Base-by-base conservation (phyloP, 2,113 vertebrate genomes). In the Phocoena phocoena region DNA sequence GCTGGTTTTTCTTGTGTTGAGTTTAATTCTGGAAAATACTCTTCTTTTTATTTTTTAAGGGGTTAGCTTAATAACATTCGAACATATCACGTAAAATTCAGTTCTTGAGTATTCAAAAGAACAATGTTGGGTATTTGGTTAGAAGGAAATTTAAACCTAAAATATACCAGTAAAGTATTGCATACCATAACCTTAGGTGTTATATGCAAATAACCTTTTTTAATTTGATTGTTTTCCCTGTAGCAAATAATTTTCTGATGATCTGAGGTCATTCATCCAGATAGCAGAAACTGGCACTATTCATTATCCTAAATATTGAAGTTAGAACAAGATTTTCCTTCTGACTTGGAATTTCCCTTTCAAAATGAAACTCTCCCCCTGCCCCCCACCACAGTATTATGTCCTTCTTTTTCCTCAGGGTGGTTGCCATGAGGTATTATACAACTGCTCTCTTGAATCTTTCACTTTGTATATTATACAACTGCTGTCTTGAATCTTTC, bases 221-320 rank as follows among this genome's bases (percentile, higher is more conserved):
- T 67, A 86, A 90, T 86, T 96, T 97, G 9, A 47, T 65, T 65
- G 58, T 41, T 81, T 71, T n/a, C 23, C 38, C 44, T 93, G 62
- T 76, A 90, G 84, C 85, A 94, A 95, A 62, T 94, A 93, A 97
- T 97, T 98, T 98, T 95, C 44, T 15, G 20, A 71, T 92, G 67
- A 97, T 65, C 18, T 53, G 77, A 93, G 94, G 65, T 89, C 87
- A 44, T 91, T 98, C 92, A 96, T 92, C 53, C 55, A 89, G 23
- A 88, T 80, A 73, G 65, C 50, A 94, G 91, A 94, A 97, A 94
- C 1, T 68, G 36, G n/a, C 28, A 74, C 33, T 89, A 80, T 81
- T 65, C 80, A 47, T 14, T 41, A 68, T 44, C 3, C 50, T 73
- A 89, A 93, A 53, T 65, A 63, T 18, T 96, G 50, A 14, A 38